Base-by-base conservation (phyloP, 2,888 invertebrate species). In the Leistus spinibarbis region DNA sequence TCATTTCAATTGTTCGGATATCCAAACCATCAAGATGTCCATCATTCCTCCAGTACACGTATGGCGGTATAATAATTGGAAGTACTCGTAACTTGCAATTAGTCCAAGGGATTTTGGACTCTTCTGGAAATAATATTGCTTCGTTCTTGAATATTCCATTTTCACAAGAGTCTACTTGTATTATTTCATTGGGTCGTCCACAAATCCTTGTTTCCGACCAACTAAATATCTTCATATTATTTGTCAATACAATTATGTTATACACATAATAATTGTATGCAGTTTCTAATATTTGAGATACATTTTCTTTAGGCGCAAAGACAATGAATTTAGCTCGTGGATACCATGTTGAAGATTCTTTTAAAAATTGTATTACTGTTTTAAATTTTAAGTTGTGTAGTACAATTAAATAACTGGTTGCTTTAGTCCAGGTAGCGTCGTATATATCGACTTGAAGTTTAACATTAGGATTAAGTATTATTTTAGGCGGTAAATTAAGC, bases 171-270 rank as follows among this genome's bases (percentile, higher is more conserved):
- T 56, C 54, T 23, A 24, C n/a, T 64, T 23, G 24, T 17, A 64
- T 63, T 54, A 64, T 19, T 66, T 66, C 2, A 54, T 54, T 65
- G 64, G 67, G 73, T 73, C 53, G 65, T 54, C 73, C 73, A 66
- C 73, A 73, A 9, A 27, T n/a, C 9, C 16, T 66, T 40, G 23
- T n/a, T 23, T 64, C 19, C 17, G 17, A 65, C 73, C 73, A 73
- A n/a, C 66, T 24, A 22, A 57, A 73, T 20, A 73, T 66, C 1
- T 73, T 40, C 3, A 54, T 57, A n/a, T 67, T 66, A 13, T 73
- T 22, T 1, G 5, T 56, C 16, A 73, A 66, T 9, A 71, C 17
- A 20, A 20, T 20, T 66, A 66, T 66, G 7, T 73, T 66, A 19
- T 57, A 57, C n/a, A 66, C 54, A 67, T 66, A 57, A 60, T 65